These are phyloP conservation scores for Listronotus bonariensis DNA, from an alignment of 1,140 invertebrate genomes.

Conservation along the genomic window DNA sequence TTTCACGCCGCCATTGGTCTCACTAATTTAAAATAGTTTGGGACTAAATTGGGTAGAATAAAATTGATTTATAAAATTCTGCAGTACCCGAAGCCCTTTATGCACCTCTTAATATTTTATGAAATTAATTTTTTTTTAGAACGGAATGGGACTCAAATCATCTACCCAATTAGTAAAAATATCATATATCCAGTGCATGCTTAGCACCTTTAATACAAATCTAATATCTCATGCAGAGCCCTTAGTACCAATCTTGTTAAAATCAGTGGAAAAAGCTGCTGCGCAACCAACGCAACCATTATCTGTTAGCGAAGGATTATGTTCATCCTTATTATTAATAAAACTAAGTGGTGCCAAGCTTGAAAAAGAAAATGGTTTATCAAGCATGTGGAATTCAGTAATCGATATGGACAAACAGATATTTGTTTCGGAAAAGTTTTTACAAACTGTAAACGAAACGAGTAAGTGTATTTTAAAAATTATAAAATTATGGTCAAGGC, in stretches of 20 bases:
- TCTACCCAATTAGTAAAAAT: constrained; percentile 77
- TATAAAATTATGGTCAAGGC: too few relatives aligned
- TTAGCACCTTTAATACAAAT: constrained; percentile 64
- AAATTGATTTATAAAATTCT: too few relatives aligned
- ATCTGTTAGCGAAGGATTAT: constrained; percentile 78
- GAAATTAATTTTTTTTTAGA: constrained; percentile 64
- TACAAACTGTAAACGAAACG: constrained; percentile 67
- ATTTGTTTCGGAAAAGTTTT: constrained; percentile 82
- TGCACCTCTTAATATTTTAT: too few relatives aligned
- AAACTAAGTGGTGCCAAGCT: constrained; percentile 64
- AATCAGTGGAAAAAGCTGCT: constrained; percentile 72
- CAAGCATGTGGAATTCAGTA: constrained; percentile 70
- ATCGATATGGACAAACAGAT: constrained; percentile 76
- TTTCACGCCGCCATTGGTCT: too few relatives aligned
- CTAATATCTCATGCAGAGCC: constrained; percentile 58
- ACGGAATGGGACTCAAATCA: constrained; percentile 77
- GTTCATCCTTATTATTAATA: constrained; percentile 74
- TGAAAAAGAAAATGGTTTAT: constrained; percentile 63
- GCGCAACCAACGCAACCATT: constrained; percentile 66
- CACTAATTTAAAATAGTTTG: too few relatives aligned
- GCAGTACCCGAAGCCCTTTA: too few relatives aligned
- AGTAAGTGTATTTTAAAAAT: constrained; percentile 55
- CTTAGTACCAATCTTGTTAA: constrained; percentile 65
- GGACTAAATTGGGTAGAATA: too few relatives aligned
- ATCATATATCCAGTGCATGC: constrained; percentile 77